phyloP scores from a whole-genome alignment of 2,888 invertebrate species.

The Mesorhabditis spiculigera region DNA sequence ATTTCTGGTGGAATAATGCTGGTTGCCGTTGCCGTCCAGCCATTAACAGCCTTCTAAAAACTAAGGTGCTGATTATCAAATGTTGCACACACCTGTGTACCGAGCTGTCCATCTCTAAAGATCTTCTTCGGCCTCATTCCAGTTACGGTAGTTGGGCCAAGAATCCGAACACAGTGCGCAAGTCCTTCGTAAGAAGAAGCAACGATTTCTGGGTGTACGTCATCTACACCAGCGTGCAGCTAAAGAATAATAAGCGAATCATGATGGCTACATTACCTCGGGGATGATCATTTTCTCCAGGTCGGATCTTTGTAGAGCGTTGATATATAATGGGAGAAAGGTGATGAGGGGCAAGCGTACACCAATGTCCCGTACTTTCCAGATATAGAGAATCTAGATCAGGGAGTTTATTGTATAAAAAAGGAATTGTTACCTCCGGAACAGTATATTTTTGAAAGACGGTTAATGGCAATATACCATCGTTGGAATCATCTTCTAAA shows the following conservation, averaged over 20 bases:
- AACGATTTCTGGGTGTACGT: neutral
- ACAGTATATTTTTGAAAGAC: neutral
- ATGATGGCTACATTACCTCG: neutral
- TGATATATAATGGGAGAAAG: neutral
- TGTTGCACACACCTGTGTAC: neutral
- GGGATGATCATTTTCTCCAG: neutral
- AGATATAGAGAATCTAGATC: neutral
- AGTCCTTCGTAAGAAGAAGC: neutral
- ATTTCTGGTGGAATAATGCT: neutral
- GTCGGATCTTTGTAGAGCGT: neutral
- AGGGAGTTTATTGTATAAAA: neutral
- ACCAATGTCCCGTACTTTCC: neutral
- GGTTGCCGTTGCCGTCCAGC: neutral
- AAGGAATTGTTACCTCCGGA: neutral
- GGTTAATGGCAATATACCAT: neutral
- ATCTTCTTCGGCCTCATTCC: neutral
- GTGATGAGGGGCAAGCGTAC: neutral
- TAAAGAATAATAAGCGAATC: neutral
- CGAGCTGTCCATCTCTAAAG: neutral
- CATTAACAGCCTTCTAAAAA: neutral
- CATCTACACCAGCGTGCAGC: neutral
- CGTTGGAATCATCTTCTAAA: no score
- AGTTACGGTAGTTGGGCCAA: slow-evolving; percentile 2
- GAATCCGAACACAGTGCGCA: neutral
- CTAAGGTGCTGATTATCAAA: neutral